Conservation (phyloP, 1,140 invertebrate genomes). For the Ceratina australensis region DNA sequence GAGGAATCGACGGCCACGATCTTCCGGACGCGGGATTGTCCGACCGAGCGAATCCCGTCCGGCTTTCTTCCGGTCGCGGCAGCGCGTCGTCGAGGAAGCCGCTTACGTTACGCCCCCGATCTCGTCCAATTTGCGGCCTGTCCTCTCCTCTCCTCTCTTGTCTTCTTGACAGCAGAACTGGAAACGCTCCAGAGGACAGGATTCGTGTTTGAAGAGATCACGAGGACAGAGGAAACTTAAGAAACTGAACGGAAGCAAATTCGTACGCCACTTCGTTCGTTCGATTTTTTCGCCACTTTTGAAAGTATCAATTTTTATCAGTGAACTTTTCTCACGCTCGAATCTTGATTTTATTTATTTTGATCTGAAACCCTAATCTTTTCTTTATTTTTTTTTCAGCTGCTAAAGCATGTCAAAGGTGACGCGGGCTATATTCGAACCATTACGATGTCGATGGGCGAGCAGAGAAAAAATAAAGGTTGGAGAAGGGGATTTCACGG, state of each 20-base stretch:
- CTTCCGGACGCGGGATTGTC: conserved; percentile 47
- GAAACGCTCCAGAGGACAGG: neutral
- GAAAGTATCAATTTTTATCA: too few relatives aligned
- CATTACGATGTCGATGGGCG: conserved; percentile 27
- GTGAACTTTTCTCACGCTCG: too few relatives aligned
- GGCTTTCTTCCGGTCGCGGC: conserved; percentile 33
- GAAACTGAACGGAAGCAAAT: too few relatives aligned
- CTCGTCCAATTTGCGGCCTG: conserved; percentile 59
- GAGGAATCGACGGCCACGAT: conserved; percentile 34
- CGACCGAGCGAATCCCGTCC: conserved; percentile 40
- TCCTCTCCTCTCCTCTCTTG: conserved; percentile 3
- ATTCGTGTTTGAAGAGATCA: neutral
- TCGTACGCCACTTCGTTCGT: too few relatives aligned
- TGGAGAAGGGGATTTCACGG: neutral
- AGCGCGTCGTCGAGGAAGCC: conserved; percentile 44
- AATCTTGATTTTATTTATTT: neutral
- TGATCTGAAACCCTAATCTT: neutral
- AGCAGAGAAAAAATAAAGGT: neutral
- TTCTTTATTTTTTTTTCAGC: neutral
- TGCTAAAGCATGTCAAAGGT: conserved; percentile 24
- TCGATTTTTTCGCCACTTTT: neutral
- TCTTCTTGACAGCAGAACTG: neutral
- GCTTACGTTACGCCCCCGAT: conserved; percentile 48
- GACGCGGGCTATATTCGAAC: conserved; percentile 16
- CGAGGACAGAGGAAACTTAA: too few relatives aligned